A percentile compares a stretch with the other conserved stretches of the same genome.
Evolutionary conservation across 2,113 vertebrate species (phyloP).

Genomic region (Carettochelys insculpta): DNA sequence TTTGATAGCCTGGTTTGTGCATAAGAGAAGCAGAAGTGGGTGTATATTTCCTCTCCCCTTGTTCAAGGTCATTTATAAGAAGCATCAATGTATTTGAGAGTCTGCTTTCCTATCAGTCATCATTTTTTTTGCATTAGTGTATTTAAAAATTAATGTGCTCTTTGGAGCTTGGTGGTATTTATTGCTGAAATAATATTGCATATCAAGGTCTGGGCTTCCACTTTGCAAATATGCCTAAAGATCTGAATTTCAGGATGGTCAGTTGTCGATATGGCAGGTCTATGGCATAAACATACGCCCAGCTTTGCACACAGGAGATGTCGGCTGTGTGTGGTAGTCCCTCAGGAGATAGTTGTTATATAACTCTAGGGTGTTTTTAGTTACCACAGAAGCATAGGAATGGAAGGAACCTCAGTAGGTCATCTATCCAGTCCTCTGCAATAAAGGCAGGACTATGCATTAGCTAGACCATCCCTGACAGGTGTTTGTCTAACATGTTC

Average conservation of each 20-base stretch:
- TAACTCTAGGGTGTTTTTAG: not conserved
- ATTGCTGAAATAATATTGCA: not conserved
- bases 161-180: fast-evolving
- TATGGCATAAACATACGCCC: not conserved
- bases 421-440: not conserved
- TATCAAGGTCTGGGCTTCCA: not conserved
- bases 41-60: not conserved
- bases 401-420: not conserved
- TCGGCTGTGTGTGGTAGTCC: fast-evolving
- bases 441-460: not conserved
- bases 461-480: not conserved
- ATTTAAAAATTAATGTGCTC: not conserved
- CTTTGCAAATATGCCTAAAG: not conserved
- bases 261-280: not conserved
- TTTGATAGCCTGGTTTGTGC: not conserved
- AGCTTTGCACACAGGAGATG: not conserved
- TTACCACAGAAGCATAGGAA: not conserved
- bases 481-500: not conserved
- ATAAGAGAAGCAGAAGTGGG: not conserved
- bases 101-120: not conserved
- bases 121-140: not conserved
- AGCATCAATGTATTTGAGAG: not conserved
- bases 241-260: not conserved
- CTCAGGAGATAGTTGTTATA: fast-evolving
- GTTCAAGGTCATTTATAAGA: not conserved